Evolutionary conservation across 2,888 invertebrate genomes (phyloP).

Genomic region (Cyclophora albipunctata): DNA sequence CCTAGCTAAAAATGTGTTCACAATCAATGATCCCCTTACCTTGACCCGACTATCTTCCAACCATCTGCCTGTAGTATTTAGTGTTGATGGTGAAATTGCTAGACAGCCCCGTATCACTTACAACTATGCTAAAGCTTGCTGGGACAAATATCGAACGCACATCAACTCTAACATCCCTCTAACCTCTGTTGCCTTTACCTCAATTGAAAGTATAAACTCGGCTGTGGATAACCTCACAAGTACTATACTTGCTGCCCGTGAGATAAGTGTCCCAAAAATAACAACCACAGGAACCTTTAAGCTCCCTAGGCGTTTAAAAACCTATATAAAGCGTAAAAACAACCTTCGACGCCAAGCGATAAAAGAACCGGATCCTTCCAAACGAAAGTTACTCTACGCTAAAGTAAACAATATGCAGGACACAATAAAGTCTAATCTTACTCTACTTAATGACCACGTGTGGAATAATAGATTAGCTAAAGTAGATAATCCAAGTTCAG

Average conservation of each 20-base stretch:
- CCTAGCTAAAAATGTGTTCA: not conserved
- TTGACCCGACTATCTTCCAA: not conserved
- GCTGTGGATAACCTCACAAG: not conserved
- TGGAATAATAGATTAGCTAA: conserved; percentile 1
- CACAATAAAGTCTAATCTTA: not conserved
- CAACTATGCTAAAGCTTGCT: not conserved
- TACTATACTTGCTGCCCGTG: not conserved
- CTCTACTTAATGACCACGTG: not conserved
- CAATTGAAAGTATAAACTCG: not conserved
- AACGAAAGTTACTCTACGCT: not conserved
- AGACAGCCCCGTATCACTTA: not conserved
- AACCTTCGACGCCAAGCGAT: not conserved
- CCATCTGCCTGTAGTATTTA: not conserved
- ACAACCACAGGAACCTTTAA: not conserved
- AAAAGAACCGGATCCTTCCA: not conserved
- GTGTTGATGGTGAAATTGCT: not conserved
- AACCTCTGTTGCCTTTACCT: not conserved
- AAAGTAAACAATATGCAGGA: not conserved
- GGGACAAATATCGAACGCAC: not conserved
- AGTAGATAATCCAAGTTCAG: not conserved
- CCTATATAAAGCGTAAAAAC: not conserved
- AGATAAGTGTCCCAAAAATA: not conserved
- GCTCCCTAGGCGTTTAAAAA: not conserved
- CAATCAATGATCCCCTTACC: not conserved
- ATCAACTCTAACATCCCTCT: not conserved